phyloP scores from a whole-genome alignment of 2,797 vertebrate genomes.

The Chrysocyon brachyurus region DNA sequence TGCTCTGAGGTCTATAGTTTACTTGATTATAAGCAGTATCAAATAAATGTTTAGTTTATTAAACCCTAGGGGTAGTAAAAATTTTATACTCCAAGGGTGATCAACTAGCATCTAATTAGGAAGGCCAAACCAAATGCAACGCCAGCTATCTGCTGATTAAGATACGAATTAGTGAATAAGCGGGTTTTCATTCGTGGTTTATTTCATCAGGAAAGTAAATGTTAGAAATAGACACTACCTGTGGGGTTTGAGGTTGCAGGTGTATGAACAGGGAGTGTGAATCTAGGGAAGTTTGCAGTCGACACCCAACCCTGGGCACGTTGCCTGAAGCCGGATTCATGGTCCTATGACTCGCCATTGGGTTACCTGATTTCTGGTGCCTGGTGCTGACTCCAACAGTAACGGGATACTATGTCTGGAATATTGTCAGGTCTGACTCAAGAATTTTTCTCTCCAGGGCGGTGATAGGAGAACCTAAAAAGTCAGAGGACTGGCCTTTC shows the following conservation, averaged over 20 bases:
- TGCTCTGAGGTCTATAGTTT: not conserved
- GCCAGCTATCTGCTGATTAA: not conserved
- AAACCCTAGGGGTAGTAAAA: not conserved
- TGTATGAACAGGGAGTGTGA: not conserved
- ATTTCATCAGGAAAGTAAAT: not conserved
- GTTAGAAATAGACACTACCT: not conserved
- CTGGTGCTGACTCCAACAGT: not conserved
- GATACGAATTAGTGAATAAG: not conserved
- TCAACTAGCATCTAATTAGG: not conserved
- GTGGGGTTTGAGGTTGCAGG: not conserved
- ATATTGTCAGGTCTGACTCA: not conserved
- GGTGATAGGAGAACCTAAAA: not conserved
- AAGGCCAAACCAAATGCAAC: not conserved
- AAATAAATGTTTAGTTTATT: not conserved
- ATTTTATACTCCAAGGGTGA: not conserved
- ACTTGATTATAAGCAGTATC: not conserved
- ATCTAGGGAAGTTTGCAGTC: not conserved
- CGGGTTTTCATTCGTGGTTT: not conserved
- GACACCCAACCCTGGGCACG: accelerated
- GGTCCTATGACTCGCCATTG: not conserved
- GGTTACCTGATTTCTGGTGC: not conserved
- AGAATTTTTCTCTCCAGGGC: not conserved
- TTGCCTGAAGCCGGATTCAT: not conserved
- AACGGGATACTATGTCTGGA: not conserved
- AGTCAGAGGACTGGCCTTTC: not conserved